Evolutionary conservation across 1,140 invertebrate species (phyloP), one percentile per base, ranked within the genome.

Genomic region (Pseudomyrmex cubaensis): DNA sequence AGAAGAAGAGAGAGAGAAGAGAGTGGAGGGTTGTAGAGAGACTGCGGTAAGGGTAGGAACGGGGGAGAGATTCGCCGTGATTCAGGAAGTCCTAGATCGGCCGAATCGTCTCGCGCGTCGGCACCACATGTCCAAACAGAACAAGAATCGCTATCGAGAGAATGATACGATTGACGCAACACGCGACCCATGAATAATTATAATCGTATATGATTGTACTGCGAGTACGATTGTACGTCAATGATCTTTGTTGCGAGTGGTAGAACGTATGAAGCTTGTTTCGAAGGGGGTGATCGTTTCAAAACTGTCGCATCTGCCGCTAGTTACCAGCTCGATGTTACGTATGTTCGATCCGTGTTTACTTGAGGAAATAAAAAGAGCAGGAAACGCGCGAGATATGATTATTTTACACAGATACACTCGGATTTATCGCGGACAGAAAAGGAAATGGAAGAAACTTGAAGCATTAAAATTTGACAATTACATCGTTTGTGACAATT

Each of bases 91-190:
- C 44, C 87, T 48, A 15, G 87, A 86, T 86, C 86, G 87, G 56
- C 63, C 87, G 84, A 76, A 86, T 80, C 87, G 76, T 89, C 76
- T 77, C 86, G 86, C 20, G 20, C 89, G 35, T 35, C 86, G 89
- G 86, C 83, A 85, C 92, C 93, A 94, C 93, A 93, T 93, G 93
- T 94, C 93, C 91, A 93, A 93, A 92, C 90, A 91, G 56, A 88
- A 69, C 82, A 25, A 84, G 62, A 82, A 85, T 82, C 77, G 44
- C 76, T 61, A 67, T 78, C 56, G 74, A 50, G 85, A 87, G 84
- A 85, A 89, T 87, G 78, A 85, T 89, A 52, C 85, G 77, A 90
- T 89, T 87, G 85, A 69, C 62, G 46, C 20, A n/a, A 48, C 67
- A 82, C 84, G 63, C 83, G 87, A 82, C 69, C 66, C 20, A 77